A percentile compares a stretch with the other conserved stretches of the same genome.
Evolutionary conservation across 37 sponge, comb jelly and placozoan species (phyloP).

Genomic region (Ianthella basta): DNA sequence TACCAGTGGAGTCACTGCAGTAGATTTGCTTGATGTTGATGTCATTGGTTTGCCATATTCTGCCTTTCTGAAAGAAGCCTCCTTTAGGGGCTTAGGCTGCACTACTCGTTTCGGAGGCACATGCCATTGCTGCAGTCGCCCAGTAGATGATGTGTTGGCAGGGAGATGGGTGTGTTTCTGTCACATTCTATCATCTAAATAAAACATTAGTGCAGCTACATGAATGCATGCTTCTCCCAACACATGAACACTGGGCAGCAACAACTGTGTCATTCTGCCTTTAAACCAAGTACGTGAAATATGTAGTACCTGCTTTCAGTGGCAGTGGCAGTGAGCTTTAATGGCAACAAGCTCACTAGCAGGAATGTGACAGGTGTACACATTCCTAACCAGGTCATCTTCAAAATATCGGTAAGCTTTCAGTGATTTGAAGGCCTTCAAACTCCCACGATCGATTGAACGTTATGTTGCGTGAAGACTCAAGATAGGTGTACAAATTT

Average conservation of each 20-base stretch:
- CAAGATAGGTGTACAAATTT: not conserved
- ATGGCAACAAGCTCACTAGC: not conserved
- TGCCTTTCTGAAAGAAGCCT: not conserved
- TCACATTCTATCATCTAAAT: not conserved
- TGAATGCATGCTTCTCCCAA: slow-evolving; percentile 18
- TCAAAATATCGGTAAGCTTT: not conserved
- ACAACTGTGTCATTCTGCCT: not conserved
- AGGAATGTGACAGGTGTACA: not conserved
- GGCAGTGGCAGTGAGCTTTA: not conserved
- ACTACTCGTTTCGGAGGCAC: slow-evolving; percentile 4
- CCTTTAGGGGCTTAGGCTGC: not conserved
- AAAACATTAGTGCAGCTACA: slow-evolving; percentile 4
- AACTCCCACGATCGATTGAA: not conserved
- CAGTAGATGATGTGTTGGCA: not conserved
- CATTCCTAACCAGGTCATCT: not conserved
- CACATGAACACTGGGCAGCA: not conserved
- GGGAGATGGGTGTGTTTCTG: not conserved
- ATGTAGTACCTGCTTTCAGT: not conserved
- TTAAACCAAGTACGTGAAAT: not conserved
- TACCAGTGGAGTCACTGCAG: too few relatives aligned
- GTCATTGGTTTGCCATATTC: not conserved
- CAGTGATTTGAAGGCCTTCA: slow-evolving; percentile 9
- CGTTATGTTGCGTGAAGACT: not conserved
- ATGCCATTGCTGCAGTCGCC: slow-evolving; percentile 12
- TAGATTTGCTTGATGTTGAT: too few relatives aligned